These are phyloP conservation scores for Axea sp. DNA, from an alignment of 2,888 invertebrate genomes.

Conservation along the genomic window DNA sequence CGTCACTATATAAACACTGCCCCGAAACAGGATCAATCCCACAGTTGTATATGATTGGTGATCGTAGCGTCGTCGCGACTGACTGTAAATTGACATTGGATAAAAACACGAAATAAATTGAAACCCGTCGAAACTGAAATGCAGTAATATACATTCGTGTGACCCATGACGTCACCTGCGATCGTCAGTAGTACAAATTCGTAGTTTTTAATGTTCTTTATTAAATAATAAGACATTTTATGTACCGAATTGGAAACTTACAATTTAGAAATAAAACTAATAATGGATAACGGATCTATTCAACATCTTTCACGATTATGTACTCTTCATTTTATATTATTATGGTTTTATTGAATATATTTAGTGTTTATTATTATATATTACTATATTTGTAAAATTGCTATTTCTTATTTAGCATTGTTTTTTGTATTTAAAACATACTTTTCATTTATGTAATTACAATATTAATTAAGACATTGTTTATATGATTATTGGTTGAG, in stretches of 20 bases:
- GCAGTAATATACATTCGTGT: background rate
- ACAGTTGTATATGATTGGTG: conserved; percentile 38
- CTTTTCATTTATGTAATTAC: conserved; percentile 7
- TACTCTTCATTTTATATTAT: background rate
- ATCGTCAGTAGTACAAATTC: conserved; percentile 55
- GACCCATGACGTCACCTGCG: conserved; percentile 29
- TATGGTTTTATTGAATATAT: conserved; percentile 18
- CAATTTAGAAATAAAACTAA: conserved; percentile 50
- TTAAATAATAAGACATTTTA: conserved; percentile 50
- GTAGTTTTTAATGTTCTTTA: conserved; percentile 52
- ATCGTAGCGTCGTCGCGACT: conserved; percentile 29
- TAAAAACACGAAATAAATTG: background rate
- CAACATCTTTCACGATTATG: conserved; percentile 37
- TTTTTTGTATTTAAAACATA: background rate
- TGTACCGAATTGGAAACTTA: conserved; percentile 39
- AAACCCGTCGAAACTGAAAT: background rate
- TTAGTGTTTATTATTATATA: conserved; percentile 9
- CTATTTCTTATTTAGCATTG: conserved; percentile 4
- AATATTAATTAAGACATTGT: too few relatives aligned
- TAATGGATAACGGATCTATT: conserved; percentile 55
- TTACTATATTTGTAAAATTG: background rate
- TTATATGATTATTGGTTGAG: too few relatives aligned
- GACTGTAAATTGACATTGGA: conserved; percentile 2
- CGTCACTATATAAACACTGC: conserved; percentile 51
- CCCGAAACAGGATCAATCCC: conserved; percentile 56